Evolutionary conservation across 2,797 vertebrate species (phyloP), one percentile per base, ranked within the genome.

Genomic region (Tragopan temminckii): DNA sequence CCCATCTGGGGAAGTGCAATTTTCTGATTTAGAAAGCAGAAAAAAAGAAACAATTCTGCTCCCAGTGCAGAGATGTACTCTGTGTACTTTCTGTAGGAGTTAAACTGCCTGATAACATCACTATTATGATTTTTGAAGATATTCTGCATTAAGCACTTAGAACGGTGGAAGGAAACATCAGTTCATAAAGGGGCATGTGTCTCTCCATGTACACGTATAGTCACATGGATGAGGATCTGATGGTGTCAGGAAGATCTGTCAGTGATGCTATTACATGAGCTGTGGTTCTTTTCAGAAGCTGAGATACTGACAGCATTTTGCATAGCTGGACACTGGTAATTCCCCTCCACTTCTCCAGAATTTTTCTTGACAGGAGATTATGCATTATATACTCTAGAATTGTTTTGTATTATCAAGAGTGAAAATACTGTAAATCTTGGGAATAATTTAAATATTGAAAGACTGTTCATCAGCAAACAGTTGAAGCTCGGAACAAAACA

Each of bases 11-110:
- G 77, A 91, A 95, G 80, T 84, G 82, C 80, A 89, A 76, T 92
- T 83, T 94, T 95, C 92, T 95, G 87, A 95, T 95, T 94, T 92
- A 91, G 92, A 92, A 95, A 80, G 85, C 93, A 92, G 70, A 61
- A 92, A 35, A 35, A 93, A 92, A 94, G 23, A 69, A 18, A 46
- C 84, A 80, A 6, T 89, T 93, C 74, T 94, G 87, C 63, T 85
- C 80, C 40, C 35, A 38, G 40, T 80, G 77, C 43, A 91, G 67
- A 81, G 85, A 80, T 80, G 87, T 93, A 48, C 82, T 95, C 45
- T 0, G 0, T 89, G 80, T 91, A 70, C 89, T 91, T 94, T 95
- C 85, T 79, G 87, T 89, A 82, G 77, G 85, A 93, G 86, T 92
- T 88, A 88, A 93, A 81, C 79, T 76, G 81, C 62, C 46, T 94